A percentile compares a stretch with the other conserved stretches of the same genome.
phyloP scores from a whole-genome alignment of 2,113 vertebrate genomes.

The Oryzias melastigma region DNA sequence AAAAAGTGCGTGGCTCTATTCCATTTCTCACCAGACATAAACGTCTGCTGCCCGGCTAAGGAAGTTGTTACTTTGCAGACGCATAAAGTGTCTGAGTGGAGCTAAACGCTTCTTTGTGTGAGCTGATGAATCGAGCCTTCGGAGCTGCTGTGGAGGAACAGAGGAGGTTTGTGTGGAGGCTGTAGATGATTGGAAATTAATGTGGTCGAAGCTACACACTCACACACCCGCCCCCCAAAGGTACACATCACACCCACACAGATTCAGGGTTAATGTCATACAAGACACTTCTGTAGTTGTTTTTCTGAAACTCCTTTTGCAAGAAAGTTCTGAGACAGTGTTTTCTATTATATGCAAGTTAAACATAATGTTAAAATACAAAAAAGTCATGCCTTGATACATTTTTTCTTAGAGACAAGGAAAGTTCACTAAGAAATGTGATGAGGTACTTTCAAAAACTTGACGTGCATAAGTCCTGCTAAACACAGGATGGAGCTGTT shows the following conservation, averaged over 20 bases:
- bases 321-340: not conserved
- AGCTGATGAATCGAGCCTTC: conserved; percentile 42
- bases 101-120: conserved; percentile 52
- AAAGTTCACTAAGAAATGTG: too few species aligned
- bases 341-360: too few species aligned
- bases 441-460: too few species aligned
- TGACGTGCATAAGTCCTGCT: not conserved
- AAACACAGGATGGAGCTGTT: conserved; percentile 40
- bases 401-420: too few species aligned
- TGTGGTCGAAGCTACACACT: not conserved
- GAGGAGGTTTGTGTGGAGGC: conserved; percentile 38
- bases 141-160: conserved; percentile 47
- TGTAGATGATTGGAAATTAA: not conserved
- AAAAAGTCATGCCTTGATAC: too few species aligned
- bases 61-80: conserved; percentile 43
- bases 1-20: conserved; percentile 35
- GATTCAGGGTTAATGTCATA: not conserved
- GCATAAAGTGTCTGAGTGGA: conserved; percentile 37
- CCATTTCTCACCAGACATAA: conserved; percentile 15
- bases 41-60: conserved; percentile 21
- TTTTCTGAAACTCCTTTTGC: not conserved
- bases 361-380: too few species aligned
- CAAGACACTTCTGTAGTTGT: not conserved
- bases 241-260: conserved; percentile 1
- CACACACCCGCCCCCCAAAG: not conserved